phyloP scores from a whole-genome alignment of 2,797 vertebrate genomes.

The Rhynchotus rufescens region DNA sequence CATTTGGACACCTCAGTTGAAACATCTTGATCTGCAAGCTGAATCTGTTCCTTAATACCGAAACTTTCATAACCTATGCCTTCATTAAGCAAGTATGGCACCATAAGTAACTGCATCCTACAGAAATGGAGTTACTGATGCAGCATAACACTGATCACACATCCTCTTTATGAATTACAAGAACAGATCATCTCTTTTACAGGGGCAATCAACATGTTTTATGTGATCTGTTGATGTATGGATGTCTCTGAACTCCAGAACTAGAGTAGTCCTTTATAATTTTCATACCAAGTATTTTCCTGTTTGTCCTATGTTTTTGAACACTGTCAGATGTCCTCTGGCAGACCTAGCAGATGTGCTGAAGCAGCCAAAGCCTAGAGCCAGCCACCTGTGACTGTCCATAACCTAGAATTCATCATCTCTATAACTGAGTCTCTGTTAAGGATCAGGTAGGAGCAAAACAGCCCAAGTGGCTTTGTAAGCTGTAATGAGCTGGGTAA shows the following conservation, averaged over 20 bases:
- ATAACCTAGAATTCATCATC: background rate
- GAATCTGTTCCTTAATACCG: background rate
- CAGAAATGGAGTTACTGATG: background rate
- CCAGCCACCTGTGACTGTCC: background rate
- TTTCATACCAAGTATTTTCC: background rate
- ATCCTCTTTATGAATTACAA: background rate
- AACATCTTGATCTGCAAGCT: background rate
- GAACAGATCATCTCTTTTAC: background rate
- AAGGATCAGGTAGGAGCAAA: slow-evolving; percentile 31
- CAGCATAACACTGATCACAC: background rate
- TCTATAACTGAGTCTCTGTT: background rate
- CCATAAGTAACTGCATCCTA: background rate
- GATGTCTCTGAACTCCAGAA: fast-evolving
- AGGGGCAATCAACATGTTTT: background rate
- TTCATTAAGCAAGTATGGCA: background rate
- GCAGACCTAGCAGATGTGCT: background rate
- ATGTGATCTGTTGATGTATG: background rate
- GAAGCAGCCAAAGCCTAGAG: background rate
- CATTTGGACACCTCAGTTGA: background rate
- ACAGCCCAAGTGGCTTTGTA: background rate
- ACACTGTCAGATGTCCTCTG: background rate
- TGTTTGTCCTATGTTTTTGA: background rate
- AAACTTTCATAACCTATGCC: background rate
- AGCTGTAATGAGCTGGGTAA: slow-evolving; percentile 22
- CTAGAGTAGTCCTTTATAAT: background rate